Conservation (phyloP, 2,797 vertebrate species). For the Rachycentron canadum region DNA sequence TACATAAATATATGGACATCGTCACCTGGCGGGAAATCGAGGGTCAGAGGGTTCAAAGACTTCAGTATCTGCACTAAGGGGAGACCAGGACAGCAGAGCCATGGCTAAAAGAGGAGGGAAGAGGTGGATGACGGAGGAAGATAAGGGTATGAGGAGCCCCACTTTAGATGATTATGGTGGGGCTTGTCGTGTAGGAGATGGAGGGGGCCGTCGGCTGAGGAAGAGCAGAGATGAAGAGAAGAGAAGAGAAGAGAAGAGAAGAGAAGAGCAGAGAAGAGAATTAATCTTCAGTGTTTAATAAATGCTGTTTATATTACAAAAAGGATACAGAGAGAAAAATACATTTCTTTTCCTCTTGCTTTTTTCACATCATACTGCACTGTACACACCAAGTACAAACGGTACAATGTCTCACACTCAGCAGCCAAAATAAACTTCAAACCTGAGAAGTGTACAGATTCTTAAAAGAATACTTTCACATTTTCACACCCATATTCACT, state of each 20-base stretch:
- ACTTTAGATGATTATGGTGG: slow-evolving; percentile 76
- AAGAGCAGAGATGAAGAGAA: neutral
- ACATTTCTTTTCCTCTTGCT: neutral
- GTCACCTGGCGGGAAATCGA: slow-evolving; percentile 78
- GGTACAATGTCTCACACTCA: neutral
- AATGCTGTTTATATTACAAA: neutral
- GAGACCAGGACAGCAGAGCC: slow-evolving; percentile 71
- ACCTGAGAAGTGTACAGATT: neutral
- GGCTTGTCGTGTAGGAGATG: slow-evolving; percentile 86
- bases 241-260: slow-evolving; percentile 25
- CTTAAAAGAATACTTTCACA: neutral
- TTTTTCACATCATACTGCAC: neutral
- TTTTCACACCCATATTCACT: neutral
- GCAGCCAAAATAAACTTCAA: neutral
- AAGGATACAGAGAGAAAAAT: neutral
- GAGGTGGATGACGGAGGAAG: slow-evolving; percentile 38
- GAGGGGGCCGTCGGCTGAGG: slow-evolving; percentile 84
- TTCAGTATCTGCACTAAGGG: slow-evolving; percentile 74
- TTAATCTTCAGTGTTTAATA: slow-evolving; percentile 25
- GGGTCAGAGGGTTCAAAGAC: slow-evolving; percentile 65
- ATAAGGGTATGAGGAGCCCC: slow-evolving; percentile 45
- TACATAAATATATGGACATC: slow-evolving; percentile 83
- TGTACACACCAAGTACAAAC: neutral
- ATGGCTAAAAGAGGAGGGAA: slow-evolving; percentile 65
- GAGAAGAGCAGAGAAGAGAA: slow-evolving; percentile 19